Conservation (phyloP, 2,888 invertebrate species). For the Drosophila gaucha region DNA sequence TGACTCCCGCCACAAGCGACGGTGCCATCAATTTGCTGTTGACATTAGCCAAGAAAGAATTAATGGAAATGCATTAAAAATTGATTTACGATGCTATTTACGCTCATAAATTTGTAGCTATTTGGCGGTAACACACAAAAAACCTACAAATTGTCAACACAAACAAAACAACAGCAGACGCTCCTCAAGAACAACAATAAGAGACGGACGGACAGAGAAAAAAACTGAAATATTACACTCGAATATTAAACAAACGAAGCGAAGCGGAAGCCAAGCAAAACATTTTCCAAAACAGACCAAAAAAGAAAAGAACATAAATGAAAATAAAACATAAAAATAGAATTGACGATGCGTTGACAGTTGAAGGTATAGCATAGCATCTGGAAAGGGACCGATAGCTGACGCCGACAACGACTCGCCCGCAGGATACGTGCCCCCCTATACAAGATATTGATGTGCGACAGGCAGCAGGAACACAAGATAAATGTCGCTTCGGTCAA, state of each 20-base stretch:
- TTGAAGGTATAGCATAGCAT: conserved; percentile 41
- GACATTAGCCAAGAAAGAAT: conserved; percentile 48
- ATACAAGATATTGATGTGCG: conserved; percentile 16
- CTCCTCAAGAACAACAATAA: conserved; percentile 43
- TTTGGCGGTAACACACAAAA: conserved; percentile 74
- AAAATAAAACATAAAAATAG: conserved; percentile 81
- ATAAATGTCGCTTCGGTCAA: conserved; percentile 11
- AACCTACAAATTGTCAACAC: conserved; percentile 74
- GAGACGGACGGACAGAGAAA: conserved; percentile 7
- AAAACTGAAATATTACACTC: conserved; percentile 79
- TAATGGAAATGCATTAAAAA: conserved; percentile 80
- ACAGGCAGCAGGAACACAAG: conserved; percentile 4
- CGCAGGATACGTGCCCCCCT: conserved; percentile 56
- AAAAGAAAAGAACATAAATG: conserved; percentile 48
- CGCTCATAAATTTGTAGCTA: conserved; percentile 80
- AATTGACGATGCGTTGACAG: conserved; percentile 80
- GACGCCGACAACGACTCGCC: conserved; percentile 12
- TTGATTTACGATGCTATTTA: conserved; percentile 75
- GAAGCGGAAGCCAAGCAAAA: conserved; percentile 65
- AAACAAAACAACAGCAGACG: conserved; percentile 43
- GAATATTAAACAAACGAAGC: conserved; percentile 69
- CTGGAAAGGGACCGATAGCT: conserved; percentile 5
- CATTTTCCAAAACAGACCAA: conserved; percentile 20
- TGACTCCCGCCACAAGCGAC: neutral
- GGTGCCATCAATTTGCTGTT: conserved; percentile 56